Percentiles rank a stretch among this genome's conserved stretches.
These are phyloP conservation scores for Caenorhabditis uteleia DNA, from an alignment of 2,888 invertebrate genomes.

Conservation along the genomic window DNA sequence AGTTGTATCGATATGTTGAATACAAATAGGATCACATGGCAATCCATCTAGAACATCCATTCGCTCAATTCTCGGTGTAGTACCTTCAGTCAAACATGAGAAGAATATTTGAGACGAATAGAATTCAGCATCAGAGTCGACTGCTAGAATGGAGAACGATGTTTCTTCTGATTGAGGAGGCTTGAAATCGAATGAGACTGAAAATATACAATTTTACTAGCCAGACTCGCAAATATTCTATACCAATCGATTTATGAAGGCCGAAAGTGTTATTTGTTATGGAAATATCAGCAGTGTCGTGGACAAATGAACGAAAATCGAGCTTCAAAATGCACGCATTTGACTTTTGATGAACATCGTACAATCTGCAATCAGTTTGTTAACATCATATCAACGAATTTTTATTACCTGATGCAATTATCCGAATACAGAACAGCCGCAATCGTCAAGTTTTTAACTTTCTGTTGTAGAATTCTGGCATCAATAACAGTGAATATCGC, in stretches of 20 bases:
- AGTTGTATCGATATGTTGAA: conserved; percentile 16
- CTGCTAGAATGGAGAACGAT: conserved; percentile 15
- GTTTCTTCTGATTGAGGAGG: conserved; percentile 9
- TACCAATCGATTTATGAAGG: conserved; percentile 18
- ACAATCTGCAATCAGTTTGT: conserved; percentile 13
- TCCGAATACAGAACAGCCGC: conserved; percentile 20
- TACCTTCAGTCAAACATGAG: conserved; percentile 18
- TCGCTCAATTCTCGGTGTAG: conserved; percentile 14
- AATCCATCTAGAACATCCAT: conserved; percentile 14
- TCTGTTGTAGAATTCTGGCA: conserved; percentile 9
- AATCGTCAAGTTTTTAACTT: conserved; percentile 8
- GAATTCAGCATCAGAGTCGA: conserved; percentile 33
- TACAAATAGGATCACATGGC: conserved; percentile 22
- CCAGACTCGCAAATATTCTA: not conserved
- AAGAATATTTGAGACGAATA: conserved; percentile 9
- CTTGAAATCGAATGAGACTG: conserved; percentile 33
- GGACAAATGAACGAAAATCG: conserved; percentile 19
- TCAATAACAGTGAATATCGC: conserved; percentile 2
- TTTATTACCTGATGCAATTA: conserved; percentile 16
- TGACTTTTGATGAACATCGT: conserved; percentile 12
- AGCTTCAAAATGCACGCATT: conserved; percentile 12
- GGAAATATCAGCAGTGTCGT: conserved; percentile 7
- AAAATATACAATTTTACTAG: conserved; percentile 1
- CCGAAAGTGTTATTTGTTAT: conserved; percentile 26
- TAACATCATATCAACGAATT: not conserved